phyloP scores from a whole-genome alignment of 2,797 vertebrate species.

The Mormyrops boulengeri region DNA sequence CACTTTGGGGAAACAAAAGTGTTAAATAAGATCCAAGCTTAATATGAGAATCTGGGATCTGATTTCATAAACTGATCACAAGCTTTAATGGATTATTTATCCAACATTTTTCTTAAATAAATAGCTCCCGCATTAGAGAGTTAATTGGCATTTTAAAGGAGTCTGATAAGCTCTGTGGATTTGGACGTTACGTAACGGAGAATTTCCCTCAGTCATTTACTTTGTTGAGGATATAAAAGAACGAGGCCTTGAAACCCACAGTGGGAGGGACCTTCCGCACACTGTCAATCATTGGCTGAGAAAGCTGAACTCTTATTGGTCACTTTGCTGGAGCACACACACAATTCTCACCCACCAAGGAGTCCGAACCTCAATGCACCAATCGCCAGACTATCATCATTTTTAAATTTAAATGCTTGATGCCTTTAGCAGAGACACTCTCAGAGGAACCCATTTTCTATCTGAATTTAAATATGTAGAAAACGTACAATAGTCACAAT shows the following conservation, averaged over 20 bases:
- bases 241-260: not conserved
- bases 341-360: not conserved
- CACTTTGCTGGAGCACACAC: not conserved
- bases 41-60: not conserved
- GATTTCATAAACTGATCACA: not conserved
- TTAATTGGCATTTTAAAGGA: constrained; percentile 18
- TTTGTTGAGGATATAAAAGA: not conserved
- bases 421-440: not conserved
- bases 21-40: not conserved
- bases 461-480: constrained; percentile 1
- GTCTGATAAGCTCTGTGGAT: not conserved
- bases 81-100: constrained; percentile 14
- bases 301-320: not conserved
- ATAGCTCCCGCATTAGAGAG: not conserved
- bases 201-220: not conserved
- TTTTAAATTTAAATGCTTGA: not conserved
- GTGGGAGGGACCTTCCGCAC: not conserved
- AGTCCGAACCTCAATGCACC: not conserved
- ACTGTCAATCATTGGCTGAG: not conserved
- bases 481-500: not conserved
- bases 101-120: constrained; percentile 5
- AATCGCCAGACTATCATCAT: not conserved
- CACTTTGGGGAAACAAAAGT: not conserved
- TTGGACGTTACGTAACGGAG: not conserved
- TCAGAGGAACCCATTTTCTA: not conserved